A percentile compares a stretch with the other conserved stretches of the same genome.
Conservation (phyloP, 2,888 invertebrate species). For the Gasteruption jaculator region DNA sequence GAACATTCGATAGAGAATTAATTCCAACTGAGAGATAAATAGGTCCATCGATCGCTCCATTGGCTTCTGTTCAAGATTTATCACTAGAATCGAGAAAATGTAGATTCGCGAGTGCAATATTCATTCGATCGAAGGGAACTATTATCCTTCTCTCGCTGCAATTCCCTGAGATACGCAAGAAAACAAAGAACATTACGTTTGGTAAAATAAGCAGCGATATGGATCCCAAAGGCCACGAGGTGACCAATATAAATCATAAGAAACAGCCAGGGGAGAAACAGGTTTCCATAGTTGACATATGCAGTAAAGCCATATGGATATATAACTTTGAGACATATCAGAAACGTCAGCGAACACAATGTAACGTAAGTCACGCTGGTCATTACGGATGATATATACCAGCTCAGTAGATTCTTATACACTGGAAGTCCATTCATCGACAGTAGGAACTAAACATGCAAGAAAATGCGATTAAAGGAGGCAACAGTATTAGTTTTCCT, state of each 20-base stretch:
- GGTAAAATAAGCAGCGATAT: slow-evolving; percentile 43
- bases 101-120: no score
- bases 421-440: slow-evolving; percentile 44
- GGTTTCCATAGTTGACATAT: slow-evolving; percentile 41
- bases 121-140: no score
- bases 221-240: slow-evolving; percentile 43
- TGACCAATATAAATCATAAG: slow-evolving; percentile 38
- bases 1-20: no score
- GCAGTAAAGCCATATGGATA: slow-evolving; percentile 37
- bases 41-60: no score
- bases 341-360: slow-evolving; percentile 34
- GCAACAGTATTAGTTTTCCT: no score
- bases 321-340: slow-evolving; percentile 38
- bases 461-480: slow-evolving; percentile 9
- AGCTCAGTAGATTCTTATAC: slow-evolving; percentile 41
- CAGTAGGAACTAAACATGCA: slow-evolving; percentile 40
- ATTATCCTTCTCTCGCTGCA: no score
- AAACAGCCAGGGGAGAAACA: slow-evolving; percentile 42
- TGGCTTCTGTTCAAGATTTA: no score
- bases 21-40: no score
- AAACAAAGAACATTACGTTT: no score
- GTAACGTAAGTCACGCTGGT: no score
- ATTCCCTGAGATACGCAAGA: no score
- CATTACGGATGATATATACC: slow-evolving; percentile 38
- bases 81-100: no score